Evolutionary conservation across 2,888 invertebrate species (phyloP).

Genomic region (Aporophyla nigra): DNA sequence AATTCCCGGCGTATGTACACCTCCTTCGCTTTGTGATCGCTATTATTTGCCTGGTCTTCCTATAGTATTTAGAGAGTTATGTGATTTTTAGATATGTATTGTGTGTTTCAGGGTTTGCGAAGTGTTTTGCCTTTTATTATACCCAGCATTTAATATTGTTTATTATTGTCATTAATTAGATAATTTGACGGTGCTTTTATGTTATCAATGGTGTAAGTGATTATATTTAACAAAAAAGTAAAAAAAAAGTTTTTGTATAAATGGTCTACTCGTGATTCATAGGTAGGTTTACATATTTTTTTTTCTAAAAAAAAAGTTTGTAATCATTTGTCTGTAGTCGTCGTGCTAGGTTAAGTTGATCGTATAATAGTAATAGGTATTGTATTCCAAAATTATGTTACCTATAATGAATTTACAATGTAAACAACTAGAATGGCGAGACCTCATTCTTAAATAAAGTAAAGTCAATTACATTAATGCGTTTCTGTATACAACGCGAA

Average conservation of each 20-base stretch:
- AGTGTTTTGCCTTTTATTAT: constrained; percentile 80
- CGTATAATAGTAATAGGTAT: constrained; percentile 60
- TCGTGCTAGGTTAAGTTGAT: constrained; percentile 71
- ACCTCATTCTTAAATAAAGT: constrained; percentile 64
- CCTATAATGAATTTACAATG: constrained; percentile 43
- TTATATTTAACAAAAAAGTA: constrained; percentile 45
- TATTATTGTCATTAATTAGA: constrained; percentile 65
- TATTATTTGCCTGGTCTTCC: constrained; percentile 79
- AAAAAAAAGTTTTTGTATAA: constrained; percentile 65
- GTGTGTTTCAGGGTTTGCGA: constrained; percentile 74
- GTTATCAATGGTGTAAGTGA: constrained; percentile 68
- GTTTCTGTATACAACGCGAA: constrained; percentile 37
- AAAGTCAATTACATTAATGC: constrained; percentile 60
- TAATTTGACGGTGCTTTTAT: constrained; percentile 75
- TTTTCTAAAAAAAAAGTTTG: constrained; percentile 57
- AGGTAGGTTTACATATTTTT: constrained; percentile 63
- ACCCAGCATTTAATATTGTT: constrained; percentile 76
- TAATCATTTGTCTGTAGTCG: constrained; percentile 68
- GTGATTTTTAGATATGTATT: constrained; percentile 63
- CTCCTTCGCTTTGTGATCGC: constrained; percentile 78
- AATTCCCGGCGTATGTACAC: constrained; percentile 59
- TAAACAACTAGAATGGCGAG: constrained; percentile 53
- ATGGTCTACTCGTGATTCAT: constrained; percentile 67
- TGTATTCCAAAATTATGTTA: constrained; percentile 65
- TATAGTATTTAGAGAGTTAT: constrained; percentile 65